A percentile compares a stretch with the other conserved stretches of the same genome.
phyloP scores from a whole-genome alignment of 2,888 invertebrate genomes.

The Archips crataeganus region DNA sequence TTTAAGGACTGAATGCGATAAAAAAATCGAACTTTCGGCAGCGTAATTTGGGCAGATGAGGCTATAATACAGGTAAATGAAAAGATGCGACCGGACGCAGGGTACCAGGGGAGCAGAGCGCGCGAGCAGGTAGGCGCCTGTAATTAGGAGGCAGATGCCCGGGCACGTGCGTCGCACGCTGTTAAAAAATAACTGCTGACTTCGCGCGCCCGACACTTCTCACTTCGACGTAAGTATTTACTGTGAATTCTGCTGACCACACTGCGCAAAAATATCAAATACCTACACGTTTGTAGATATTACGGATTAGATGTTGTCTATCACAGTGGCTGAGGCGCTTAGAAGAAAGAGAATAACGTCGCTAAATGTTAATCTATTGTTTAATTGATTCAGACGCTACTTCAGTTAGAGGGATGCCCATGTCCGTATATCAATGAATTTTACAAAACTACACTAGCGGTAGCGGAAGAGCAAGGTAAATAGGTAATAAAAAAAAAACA shows the following conservation, averaged over 20 bases:
- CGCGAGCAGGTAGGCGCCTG: slow-evolving; percentile 56
- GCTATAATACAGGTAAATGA: slow-evolving; percentile 5
- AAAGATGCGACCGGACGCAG: slow-evolving; percentile 37
- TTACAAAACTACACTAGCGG: too few species aligned
- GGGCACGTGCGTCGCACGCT: slow-evolving; percentile 64
- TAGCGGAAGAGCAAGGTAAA: too few species aligned
- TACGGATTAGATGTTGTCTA: not conserved
- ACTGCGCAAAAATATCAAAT: not conserved
- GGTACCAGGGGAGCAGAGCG: slow-evolving; percentile 50
- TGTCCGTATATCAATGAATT: too few species aligned
- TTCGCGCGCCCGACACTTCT: not conserved
- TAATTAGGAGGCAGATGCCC: slow-evolving; percentile 71
- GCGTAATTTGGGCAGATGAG: not conserved
- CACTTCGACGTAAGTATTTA: not conserved
- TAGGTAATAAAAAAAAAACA: too few species aligned
- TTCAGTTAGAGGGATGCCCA: too few species aligned
- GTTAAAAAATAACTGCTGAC: slow-evolving; percentile 33
- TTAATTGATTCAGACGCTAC: too few species aligned
- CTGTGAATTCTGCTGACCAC: slow-evolving; percentile 8
- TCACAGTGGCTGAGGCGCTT: too few species aligned
- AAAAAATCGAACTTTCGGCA: not conserved
- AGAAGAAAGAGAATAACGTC: too few species aligned
- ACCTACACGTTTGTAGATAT: not conserved
- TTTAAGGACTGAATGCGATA: not conserved
- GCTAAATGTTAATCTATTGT: too few species aligned